Evolutionary conservation across 2,797 vertebrate species (phyloP).

Genomic region (Oreortyx pictus): DNA sequence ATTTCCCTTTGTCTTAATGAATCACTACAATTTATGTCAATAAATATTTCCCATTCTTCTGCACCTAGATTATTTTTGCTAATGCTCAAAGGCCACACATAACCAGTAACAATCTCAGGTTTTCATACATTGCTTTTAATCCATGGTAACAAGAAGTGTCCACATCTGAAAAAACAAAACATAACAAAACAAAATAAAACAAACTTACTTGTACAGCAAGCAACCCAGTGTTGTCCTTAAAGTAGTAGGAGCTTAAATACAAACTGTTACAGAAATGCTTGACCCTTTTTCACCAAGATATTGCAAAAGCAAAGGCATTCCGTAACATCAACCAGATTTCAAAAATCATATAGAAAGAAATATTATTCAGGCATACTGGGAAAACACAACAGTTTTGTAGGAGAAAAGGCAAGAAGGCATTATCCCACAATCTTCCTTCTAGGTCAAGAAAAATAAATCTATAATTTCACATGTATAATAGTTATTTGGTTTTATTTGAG

Average conservation of each 20-base stretch:
- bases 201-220: not conserved
- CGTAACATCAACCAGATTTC: not conserved
- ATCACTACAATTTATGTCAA: not conserved
- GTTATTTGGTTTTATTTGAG: not conserved
- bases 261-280: not conserved
- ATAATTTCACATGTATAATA: not conserved
- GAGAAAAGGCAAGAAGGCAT: not conserved
- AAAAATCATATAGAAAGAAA: not conserved
- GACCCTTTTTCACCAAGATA: not conserved
- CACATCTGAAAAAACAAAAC: not conserved
- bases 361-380: not conserved
- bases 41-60: not conserved
- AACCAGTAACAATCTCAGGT: not conserved
- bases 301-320: not conserved
- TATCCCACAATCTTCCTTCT: not conserved
- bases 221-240: not conserved
- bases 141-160: not conserved
- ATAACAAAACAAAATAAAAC: too few relatives aligned
- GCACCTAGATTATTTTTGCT: not conserved
- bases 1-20: not conserved
- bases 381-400: not conserved
- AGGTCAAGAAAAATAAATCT: not conserved
- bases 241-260: not conserved
- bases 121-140: not conserved
- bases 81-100: not conserved